phyloP scores from a whole-genome alignment of 2,888 invertebrate species.

The Cistogaster globosa region DNA sequence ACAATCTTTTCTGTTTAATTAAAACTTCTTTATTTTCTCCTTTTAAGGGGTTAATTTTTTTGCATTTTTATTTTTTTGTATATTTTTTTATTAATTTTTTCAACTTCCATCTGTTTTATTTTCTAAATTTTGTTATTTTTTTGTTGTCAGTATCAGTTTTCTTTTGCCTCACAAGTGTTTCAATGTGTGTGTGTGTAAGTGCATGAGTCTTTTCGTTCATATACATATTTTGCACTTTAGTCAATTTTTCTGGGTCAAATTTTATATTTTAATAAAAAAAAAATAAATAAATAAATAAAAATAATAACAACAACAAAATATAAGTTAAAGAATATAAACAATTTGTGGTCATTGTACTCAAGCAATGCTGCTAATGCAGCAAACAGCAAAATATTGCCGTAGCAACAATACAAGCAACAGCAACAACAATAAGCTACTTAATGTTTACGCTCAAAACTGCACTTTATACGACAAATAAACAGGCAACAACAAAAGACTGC shows the following conservation, averaged over 20 bases:
- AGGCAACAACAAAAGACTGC: conserved; percentile 2
- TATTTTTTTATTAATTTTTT: conserved; percentile 14
- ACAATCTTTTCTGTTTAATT: neutral
- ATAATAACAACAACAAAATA: conserved; percentile 44
- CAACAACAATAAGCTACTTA: neutral
- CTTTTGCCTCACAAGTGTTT: conserved; percentile 27
- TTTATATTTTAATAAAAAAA: conserved; percentile 61
- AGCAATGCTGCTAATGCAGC: conserved; percentile 68
- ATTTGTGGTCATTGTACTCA: conserved; percentile 71
- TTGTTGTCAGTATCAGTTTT: conserved; percentile 50
- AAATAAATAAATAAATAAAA: conserved; percentile 11
- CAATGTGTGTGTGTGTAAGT: conserved; percentile 16
- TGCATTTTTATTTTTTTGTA: conserved; percentile 6
- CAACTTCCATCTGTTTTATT: conserved; percentile 51
- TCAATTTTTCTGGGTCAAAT: conserved; percentile 75
- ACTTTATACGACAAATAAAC: conserved; percentile 37
- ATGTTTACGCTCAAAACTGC: conserved; percentile 39
- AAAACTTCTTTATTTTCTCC: neutral
- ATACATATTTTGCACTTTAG: conserved; percentile 71
- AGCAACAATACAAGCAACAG: conserved; percentile 44
- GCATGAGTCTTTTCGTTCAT: conserved; percentile 52
- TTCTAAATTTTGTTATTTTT: conserved; percentile 15
- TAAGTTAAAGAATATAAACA: conserved; percentile 64
- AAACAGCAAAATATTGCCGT: conserved; percentile 60
- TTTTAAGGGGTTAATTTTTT: conserved; percentile 51